Evolutionary conservation across 53 echinoderm and acorn worm species (phyloP).

Genomic region (Echinarachnius parma): DNA sequence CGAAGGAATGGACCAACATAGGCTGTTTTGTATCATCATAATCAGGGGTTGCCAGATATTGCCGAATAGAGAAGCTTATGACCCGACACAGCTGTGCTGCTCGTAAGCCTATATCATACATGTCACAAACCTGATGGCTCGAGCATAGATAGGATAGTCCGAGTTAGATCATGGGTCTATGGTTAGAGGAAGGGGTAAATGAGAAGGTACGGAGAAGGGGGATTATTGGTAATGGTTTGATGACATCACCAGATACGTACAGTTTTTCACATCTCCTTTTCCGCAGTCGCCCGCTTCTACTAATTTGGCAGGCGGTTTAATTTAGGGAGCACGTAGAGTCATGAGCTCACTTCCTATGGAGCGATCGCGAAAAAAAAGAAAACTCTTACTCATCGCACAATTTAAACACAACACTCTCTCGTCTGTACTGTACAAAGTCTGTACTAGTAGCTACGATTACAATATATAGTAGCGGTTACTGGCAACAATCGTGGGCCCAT

Average conservation of each 20-base stretch:
- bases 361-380: slow-evolving; percentile 17
- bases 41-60: not conserved
- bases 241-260: too few relatives aligned
- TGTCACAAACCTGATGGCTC: slow-evolving; percentile 14
- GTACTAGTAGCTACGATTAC: slow-evolving; percentile 35
- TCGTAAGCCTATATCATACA: slow-evolving; percentile 27
- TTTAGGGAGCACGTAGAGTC: too few relatives aligned
- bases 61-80: slow-evolving; percentile 10
- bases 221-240: not conserved
- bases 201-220: not conserved
- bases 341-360: slow-evolving; percentile 42
- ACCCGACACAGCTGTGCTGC: slow-evolving; percentile 33
- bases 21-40: slow-evolving; percentile 13
- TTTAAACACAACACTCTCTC: too few relatives aligned
- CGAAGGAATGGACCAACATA: not conserved
- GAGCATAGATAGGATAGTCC: too few relatives aligned
- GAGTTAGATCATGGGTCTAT: too few relatives aligned
- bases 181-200: too few relatives aligned
- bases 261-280: too few relatives aligned
- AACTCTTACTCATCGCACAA: slow-evolving; percentile 34
- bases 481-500: too few relatives aligned
- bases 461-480: slow-evolving; percentile 33
- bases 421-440: too few relatives aligned
- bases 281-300: too few relatives aligned
- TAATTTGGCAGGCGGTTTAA: too few relatives aligned